Evolutionary conservation across 64 coral and sea anemone genomes (phyloP).

Genomic region (Platygyra sinensis): DNA sequence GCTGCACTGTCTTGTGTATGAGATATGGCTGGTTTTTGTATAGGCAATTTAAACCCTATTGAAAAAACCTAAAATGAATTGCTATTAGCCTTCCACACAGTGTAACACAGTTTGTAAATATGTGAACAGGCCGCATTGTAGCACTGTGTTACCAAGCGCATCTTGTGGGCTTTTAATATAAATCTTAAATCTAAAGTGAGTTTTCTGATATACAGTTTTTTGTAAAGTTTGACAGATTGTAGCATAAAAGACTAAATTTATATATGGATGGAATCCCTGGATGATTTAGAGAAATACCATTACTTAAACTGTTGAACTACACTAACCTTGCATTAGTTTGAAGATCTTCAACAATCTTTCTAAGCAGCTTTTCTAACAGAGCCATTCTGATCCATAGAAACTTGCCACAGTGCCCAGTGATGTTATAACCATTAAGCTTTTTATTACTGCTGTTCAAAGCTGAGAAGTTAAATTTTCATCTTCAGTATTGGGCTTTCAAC

Average conservation of each 20-base stretch:
- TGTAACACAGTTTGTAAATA: too few relatives aligned
- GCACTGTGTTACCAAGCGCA: too few relatives aligned
- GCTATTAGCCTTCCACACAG: too few relatives aligned
- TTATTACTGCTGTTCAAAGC: constrained; percentile 19
- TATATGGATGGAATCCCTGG: too few relatives aligned
- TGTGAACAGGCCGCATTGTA: too few relatives aligned
- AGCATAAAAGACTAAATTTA: background rate
- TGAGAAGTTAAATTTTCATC: constrained; percentile 51
- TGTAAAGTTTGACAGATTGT: background rate
- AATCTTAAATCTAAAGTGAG: too few relatives aligned
- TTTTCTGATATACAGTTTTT: background rate
- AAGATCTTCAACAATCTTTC: constrained; percentile 81
- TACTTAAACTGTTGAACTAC: background rate
- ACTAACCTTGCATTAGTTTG: constrained; percentile 78
- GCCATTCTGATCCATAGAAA: constrained; percentile 98
- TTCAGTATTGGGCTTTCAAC: constrained; percentile 71
- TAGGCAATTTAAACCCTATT: too few relatives aligned
- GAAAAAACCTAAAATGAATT: too few relatives aligned
- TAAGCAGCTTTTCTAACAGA: constrained; percentile 88
- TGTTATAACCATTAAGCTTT: constrained; percentile 88
- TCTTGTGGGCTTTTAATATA: too few relatives aligned
- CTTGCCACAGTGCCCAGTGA: constrained; percentile 91
- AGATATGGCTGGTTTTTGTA: too few relatives aligned
- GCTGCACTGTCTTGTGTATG: too few relatives aligned
- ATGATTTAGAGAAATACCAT: too few relatives aligned